Conservation (phyloP, 2,797 vertebrate species). For the Loris lydekkerianus region DNA sequence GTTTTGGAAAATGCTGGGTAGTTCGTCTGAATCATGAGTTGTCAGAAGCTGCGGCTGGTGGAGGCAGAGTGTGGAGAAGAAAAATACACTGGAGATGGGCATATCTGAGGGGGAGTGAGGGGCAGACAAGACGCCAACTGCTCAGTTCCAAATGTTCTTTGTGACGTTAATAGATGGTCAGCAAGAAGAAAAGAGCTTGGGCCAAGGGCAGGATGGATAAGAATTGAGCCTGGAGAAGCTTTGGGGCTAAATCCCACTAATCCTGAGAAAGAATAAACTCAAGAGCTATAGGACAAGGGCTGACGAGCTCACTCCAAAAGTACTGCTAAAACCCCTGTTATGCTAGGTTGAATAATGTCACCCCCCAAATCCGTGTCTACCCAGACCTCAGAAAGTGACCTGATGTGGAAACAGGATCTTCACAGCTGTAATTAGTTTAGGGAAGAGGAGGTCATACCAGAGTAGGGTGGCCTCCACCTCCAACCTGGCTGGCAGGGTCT, state of each 20-base stretch:
- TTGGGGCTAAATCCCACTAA: background rate
- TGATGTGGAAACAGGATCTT: background rate
- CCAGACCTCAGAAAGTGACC: background rate
- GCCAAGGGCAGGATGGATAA: background rate
- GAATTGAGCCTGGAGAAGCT: background rate
- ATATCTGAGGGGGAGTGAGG: background rate
- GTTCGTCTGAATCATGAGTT: background rate
- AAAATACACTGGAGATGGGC: background rate
- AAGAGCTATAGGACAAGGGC: background rate
- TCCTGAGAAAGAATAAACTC: background rate
- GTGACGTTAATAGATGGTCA: background rate
- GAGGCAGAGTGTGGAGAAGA: accelerated
- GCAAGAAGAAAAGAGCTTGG: background rate
- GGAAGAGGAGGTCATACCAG: background rate
- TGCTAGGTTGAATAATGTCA: background rate
- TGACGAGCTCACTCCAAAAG: constrained; percentile 46
- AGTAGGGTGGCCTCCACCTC: background rate
- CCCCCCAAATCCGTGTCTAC: background rate
- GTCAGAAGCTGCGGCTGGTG: background rate
- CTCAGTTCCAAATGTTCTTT: background rate
- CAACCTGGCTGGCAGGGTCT: background rate
- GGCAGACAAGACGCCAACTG: background rate
- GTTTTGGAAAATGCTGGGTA: background rate
- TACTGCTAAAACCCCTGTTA: background rate
- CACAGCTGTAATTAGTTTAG: background rate